Percentiles rank a stretch among this genome's conserved stretches.
phyloP scores from a whole-genome alignment of 2,797 vertebrate genomes.

The Chaunax sp. region DNA sequence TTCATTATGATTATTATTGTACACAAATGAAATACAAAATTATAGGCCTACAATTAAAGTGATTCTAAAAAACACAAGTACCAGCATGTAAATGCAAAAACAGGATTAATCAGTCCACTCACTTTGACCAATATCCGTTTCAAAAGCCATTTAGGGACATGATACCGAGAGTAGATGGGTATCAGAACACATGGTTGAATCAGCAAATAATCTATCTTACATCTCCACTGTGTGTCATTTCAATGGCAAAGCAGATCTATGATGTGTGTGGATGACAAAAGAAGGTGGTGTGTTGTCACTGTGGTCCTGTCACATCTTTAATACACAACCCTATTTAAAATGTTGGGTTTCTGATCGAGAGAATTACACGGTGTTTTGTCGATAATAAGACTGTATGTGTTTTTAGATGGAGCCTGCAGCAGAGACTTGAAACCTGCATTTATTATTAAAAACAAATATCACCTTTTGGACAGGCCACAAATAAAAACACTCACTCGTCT shows the following conservation, averaged over 20 bases:
- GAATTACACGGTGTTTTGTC: no score
- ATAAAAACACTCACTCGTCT: slow-evolving; percentile 88
- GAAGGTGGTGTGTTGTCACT: slow-evolving; percentile 27
- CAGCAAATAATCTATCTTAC: background rate
- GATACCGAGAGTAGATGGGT: background rate
- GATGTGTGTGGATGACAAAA: slow-evolving; percentile 5
- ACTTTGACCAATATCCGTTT: slow-evolving; percentile 2
- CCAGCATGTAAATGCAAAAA: background rate
- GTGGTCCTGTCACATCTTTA: no score
- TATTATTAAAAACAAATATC: background rate
- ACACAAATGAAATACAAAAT: no score
- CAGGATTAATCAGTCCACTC: no score
- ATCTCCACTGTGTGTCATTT: background rate
- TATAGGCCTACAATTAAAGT: no score
- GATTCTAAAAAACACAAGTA: background rate
- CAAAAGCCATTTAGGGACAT: slow-evolving; percentile 1
- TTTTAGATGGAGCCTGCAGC: background rate
- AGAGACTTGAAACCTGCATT: background rate
- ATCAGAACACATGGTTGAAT: background rate
- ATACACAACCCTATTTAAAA: no score
- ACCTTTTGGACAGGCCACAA: slow-evolving; percentile 13
- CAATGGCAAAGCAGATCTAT: background rate
- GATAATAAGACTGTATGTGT: no score
- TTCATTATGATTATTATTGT: no score
- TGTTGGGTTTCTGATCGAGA: background rate